Evolutionary conservation across 2,888 invertebrate genomes (phyloP).

Genomic region (Lithophane ornitopus): DNA sequence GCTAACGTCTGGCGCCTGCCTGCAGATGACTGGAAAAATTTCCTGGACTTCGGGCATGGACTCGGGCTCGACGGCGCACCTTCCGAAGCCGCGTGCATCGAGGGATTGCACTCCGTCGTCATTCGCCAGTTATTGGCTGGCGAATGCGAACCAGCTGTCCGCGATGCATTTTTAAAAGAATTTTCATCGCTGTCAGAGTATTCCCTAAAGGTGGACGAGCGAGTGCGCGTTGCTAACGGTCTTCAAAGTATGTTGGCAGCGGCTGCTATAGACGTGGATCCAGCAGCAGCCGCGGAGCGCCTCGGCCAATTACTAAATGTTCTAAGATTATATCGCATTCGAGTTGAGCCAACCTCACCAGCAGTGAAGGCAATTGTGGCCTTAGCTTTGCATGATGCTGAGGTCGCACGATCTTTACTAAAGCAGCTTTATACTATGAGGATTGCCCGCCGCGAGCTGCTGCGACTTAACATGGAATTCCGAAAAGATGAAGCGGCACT

Average conservation of each 20-base stretch:
- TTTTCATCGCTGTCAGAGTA: slow-evolving; percentile 77
- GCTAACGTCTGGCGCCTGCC: slow-evolving; percentile 79
- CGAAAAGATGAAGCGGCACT: slow-evolving; percentile 39
- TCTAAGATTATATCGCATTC: slow-evolving; percentile 70
- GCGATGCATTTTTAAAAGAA: slow-evolving; percentile 71
- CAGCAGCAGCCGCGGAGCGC: slow-evolving; percentile 47
- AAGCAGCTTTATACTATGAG: slow-evolving; percentile 31
- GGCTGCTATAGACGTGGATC: slow-evolving; percentile 61
- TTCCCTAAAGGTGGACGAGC: slow-evolving; percentile 71
- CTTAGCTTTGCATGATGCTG: slow-evolving; percentile 65
- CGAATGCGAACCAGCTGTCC: slow-evolving; percentile 61
- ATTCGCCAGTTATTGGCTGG: slow-evolving; percentile 73
- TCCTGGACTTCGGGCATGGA: slow-evolving; percentile 76
- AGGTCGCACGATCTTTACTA: slow-evolving; percentile 45
- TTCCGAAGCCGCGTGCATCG: slow-evolving; percentile 73
- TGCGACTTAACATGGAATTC: slow-evolving; percentile 44
- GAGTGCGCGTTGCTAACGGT: slow-evolving; percentile 60
- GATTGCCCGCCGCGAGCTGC: slow-evolving; percentile 47
- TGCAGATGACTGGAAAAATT: slow-evolving; percentile 71
- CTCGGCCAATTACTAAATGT: slow-evolving; percentile 71
- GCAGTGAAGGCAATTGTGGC: slow-evolving; percentile 67
- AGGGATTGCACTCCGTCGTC: slow-evolving; percentile 81
- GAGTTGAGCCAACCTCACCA: slow-evolving; percentile 64
- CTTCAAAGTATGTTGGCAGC: slow-evolving; percentile 68
- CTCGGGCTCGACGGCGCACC: slow-evolving; percentile 78